Evolutionary conservation across 2,797 vertebrate genomes (phyloP), one percentile per base, ranked within the genome.

Genomic region (Harpagifer antarcticus): DNA sequence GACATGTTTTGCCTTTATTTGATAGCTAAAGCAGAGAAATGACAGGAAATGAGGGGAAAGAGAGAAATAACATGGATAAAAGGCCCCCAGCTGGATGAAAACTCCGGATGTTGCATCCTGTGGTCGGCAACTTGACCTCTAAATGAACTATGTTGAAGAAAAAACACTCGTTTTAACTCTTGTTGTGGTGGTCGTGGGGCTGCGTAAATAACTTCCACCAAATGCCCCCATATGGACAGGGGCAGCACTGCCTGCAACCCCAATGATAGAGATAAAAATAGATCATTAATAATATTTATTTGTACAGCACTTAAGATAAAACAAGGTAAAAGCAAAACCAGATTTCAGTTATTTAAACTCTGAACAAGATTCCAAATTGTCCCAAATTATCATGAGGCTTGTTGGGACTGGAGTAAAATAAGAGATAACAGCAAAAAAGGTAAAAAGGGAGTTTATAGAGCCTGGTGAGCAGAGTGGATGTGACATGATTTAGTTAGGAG

Each of bases 401-500:
- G 14, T 54, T 19, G 20, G 3, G 4, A 37, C 11, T 54, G 20
- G 14, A 49, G 2, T 54, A 14, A 67, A 73, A 66, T n/a, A 53
- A 68, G n/a, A 37, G 16, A 16, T 42, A 27, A n/a, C 17, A 66
- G 70, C 59, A 74, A 50, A 68, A 27, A 64, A 33, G 33, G 49
- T 31, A 37, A 61, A 40, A 62, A 16, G 50, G 44, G 31, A 43
- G 31, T 68, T 71, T 52, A 37, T 37, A 57, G 57, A 2, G 5
- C 14, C 49, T 43, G 45, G 50, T 56, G 33, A 62, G 42, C 23
- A 3, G 47, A 59, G 40, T n/a, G 54, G 42, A 63, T 61, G 45
- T 33, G 58, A 68, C 37, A 54, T 71, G 78, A 75, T 77, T 82
- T 68, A 43, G 65, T 65, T 76, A 53, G 65, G 61, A 87, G 68